Evolutionary conservation across 2,888 invertebrate genomes (phyloP).

Genomic region (Meiosimyza decipiens): DNA sequence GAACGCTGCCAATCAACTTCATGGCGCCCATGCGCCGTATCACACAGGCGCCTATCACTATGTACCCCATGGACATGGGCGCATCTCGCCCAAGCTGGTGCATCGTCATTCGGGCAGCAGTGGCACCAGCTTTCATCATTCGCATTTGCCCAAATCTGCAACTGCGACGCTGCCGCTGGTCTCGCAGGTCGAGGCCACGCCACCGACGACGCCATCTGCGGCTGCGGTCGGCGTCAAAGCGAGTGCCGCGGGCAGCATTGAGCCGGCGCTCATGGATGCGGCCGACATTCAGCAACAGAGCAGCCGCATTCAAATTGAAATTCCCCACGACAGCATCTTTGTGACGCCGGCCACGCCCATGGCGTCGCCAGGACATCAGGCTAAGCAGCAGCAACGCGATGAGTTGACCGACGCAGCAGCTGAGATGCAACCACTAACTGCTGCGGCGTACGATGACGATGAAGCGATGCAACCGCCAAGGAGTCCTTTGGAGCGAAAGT

Average conservation of each 20-base stretch:
- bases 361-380: conserved; percentile 65
- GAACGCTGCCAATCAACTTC: conserved; percentile 38
- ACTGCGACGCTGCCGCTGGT: conserved; percentile 66
- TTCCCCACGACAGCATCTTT: conserved; percentile 63
- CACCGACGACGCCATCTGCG: conserved; percentile 61
- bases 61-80: conserved; percentile 51
- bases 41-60: conserved; percentile 36
- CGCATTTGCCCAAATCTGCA: conserved; percentile 64
- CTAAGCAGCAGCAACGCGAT: conserved; percentile 50
- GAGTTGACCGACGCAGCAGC: conserved; percentile 49
- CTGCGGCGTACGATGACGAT: conserved; percentile 52
- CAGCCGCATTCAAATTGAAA: conserved; percentile 41
- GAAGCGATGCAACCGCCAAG: conserved; percentile 57
- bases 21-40: conserved; percentile 39
- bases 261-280: conserved; percentile 48
- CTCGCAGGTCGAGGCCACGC: conserved; percentile 64
- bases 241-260: conserved; percentile 46
- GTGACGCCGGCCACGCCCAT: conserved; percentile 67
- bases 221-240: conserved; percentile 54
- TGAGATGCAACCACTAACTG: conserved; percentile 56
- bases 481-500: conserved; percentile 64
- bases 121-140: conserved; percentile 58
- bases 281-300: conserved; percentile 41
- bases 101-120: conserved; percentile 64
- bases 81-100: conserved; percentile 61